These are phyloP conservation scores for Hypena proboscidalis DNA, from an alignment of 2,888 invertebrate genomes.

Conservation along the genomic window DNA sequence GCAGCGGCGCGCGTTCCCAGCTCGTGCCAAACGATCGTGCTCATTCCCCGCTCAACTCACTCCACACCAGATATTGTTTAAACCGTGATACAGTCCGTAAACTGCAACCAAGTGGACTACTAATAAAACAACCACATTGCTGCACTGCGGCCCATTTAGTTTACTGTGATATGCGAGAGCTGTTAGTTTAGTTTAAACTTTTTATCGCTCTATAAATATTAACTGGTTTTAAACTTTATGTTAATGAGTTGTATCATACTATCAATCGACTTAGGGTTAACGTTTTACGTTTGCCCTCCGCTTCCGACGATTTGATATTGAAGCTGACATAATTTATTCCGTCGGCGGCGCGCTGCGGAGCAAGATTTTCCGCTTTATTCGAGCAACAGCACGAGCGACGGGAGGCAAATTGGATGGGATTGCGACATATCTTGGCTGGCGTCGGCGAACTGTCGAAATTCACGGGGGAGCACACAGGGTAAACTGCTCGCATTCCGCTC, in stretches of 20 bases:
- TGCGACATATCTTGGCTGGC: conserved; percentile 79
- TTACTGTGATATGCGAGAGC: neutral
- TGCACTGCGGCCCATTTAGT: conserved; percentile 31
- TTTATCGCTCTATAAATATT: neutral
- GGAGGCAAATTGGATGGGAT: conserved; percentile 81
- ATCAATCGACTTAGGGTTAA: conserved; percentile 28
- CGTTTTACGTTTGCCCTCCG: conserved; percentile 44
- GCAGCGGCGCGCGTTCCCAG: conserved; percentile 63
- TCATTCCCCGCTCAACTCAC: conserved; percentile 60
- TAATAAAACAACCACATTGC: conserved; percentile 56
- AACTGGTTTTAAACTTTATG: conserved; percentile 11
- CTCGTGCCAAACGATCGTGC: conserved; percentile 72
- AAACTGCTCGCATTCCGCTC: conserved; percentile 72
- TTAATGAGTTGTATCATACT: conserved; percentile 28
- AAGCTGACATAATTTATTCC: conserved; percentile 73
- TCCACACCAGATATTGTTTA: conserved; percentile 62
- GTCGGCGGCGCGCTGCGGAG: conserved; percentile 56
- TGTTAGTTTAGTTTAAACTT: neutral
- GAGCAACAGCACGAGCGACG: conserved; percentile 71
- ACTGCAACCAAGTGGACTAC: conserved; percentile 50
- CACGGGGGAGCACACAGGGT: conserved; percentile 68
- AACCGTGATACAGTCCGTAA: conserved; percentile 58
- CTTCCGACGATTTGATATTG: conserved; percentile 60
- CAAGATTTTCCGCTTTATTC: conserved; percentile 80
- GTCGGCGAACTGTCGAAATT: conserved; percentile 74